Evolutionary conservation across 2,797 vertebrate genomes (phyloP), one percentile per base, ranked within the genome.

Genomic region (Mallotus villosus): DNA sequence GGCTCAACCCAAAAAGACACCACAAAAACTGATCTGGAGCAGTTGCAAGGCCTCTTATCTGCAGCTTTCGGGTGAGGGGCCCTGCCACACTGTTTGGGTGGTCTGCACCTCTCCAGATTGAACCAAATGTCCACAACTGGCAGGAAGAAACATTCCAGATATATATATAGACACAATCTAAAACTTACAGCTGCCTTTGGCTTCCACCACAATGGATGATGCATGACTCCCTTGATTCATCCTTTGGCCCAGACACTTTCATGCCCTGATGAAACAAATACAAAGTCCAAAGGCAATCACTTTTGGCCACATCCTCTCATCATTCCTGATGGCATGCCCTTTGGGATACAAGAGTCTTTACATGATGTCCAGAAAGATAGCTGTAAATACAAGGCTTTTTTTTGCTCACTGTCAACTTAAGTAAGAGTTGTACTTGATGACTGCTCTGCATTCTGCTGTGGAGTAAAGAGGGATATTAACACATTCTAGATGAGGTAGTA

Each of bases 11-110:
- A 46, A 46, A 46, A 46, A 75, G 84, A 81, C 81, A 87, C 83
- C 84, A 83, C 87, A 86, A 84, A 85, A 82, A 81, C 78, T 84
- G 80, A 75, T 87, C 79, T 85, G 80, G 77, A 85, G 72, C 71
- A 22, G 73, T 67, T 84, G 78, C 72, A 78, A 25, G 83, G 79
- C 80, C 73, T 63, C 74, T 81, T 81, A 79, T 82, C 87, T 86
- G 68, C 77, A 72, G 80, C 84, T 79, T 80, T 82, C 68, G 65
- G 78, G 82, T 73, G 84, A 71, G 77, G 66, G 70, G 78, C 72
- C 72, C 69, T 78, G 71, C 68, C 79, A 81, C 55, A 78, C 82
- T 82, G 73, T 77, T 80, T 63, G 17, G 87, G 86, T 89, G 88
- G 90, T 90, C 88, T 84, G 72, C 70, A 81, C 55, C 17, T 77